A percentile compares a stretch with the other conserved stretches of the same genome.
Conservation (phyloP, 2,888 invertebrate species). For the Tortrix viridana region DNA sequence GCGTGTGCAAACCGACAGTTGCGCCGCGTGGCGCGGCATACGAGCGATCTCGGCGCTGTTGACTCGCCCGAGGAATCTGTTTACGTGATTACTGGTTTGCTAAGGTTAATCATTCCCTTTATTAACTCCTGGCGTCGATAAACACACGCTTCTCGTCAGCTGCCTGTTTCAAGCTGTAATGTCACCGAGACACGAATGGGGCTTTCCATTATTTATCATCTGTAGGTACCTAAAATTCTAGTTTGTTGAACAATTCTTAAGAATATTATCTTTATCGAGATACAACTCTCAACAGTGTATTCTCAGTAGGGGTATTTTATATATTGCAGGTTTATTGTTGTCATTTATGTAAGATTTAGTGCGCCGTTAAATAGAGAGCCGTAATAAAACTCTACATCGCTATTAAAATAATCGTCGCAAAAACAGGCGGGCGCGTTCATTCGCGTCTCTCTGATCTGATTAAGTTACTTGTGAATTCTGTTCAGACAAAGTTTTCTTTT, state of each 20-base stretch:
- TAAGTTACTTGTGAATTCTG: slow-evolving; percentile 30
- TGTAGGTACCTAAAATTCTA: no score
- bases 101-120: slow-evolving; percentile 77
- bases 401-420: slow-evolving; percentile 82
- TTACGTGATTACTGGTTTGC: slow-evolving; percentile 69
- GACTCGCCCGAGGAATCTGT: slow-evolving; percentile 60
- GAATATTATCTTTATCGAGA: no score
- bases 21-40: slow-evolving; percentile 67
- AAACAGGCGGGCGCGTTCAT: slow-evolving; percentile 61
- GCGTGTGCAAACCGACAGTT: slow-evolving; percentile 64
- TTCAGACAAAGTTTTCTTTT: slow-evolving; percentile 30
- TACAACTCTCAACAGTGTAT: neutral
- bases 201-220: no score
- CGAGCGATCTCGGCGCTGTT: slow-evolving; percentile 58
- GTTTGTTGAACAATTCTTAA: no score
- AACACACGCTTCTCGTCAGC: neutral
- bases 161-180: neutral
- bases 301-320: slow-evolving; percentile 21
- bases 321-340: slow-evolving; percentile 40
- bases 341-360: slow-evolving; percentile 45
- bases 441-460: slow-evolving; percentile 43
- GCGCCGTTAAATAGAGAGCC: slow-evolving; percentile 58
- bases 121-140: slow-evolving; percentile 41
- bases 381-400: slow-evolving; percentile 62
- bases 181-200: neutral